Evolutionary conservation across 2,797 vertebrate species (phyloP), one percentile per base, ranked within the genome.

Genomic region (Intellagama lesueurii): DNA sequence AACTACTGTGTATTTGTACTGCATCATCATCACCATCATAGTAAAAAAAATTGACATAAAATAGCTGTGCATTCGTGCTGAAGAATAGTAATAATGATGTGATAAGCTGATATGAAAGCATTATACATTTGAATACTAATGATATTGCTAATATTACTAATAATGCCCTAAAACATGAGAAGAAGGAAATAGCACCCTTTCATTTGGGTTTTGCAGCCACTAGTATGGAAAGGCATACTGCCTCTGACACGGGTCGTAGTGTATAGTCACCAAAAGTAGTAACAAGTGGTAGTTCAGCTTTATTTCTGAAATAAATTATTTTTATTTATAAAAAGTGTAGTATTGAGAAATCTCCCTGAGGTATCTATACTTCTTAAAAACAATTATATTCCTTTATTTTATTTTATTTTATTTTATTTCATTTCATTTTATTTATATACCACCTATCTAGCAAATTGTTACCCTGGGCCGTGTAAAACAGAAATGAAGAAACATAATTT

Each of bases 271-370:
- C 60, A 64, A 64, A 64, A 64, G 5, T 40, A 75, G 19, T 40
- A 35, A 32, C n/a, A n/a, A 35, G 5, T 73, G 3, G 17, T 73
- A 73, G 32, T 28, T 16, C 19, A 64, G 16, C 60, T 64, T 73
- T 72, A 24, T 32, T 75, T 90, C 92, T 94, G 88, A 85, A n/a
- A n/a, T n/a, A n/a, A n/a, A n/a, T n/a, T n/a, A n/a, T n/a, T n/a
- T n/a, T 76, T 87, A 87, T 49, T 40, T 73, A 32, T 83, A 79
- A 88, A 92, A 87, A 93, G 91, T 92, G 86, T 89, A 69, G 32
- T 0, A 91, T 84, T 91, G 85, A 73, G 35, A 84, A 75, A 49
- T 95, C 24, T 68, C 80, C 93, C 12, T 19, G 40, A 26, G 0
- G 2, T 30, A 49, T 40, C 66, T 68, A 47, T 32, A 47, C 16